A percentile compares a stretch with the other conserved stretches of the same genome.
phyloP scores from a whole-genome alignment of 2,888 invertebrate genomes.

The Brachyptera risi region DNA sequence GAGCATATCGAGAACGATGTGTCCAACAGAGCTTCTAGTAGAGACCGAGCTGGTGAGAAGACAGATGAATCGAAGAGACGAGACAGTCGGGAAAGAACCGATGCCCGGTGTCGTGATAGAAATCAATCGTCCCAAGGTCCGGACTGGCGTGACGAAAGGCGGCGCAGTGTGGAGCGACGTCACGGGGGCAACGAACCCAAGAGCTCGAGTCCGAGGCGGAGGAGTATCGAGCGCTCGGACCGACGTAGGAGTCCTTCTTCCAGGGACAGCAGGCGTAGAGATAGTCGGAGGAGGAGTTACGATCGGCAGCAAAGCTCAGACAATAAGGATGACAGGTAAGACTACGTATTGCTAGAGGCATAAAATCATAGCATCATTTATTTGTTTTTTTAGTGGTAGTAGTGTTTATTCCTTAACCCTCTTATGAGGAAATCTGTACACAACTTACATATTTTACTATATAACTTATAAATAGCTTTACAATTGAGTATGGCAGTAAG shows the following conservation, averaged over 20 bases:
- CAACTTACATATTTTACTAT: no score
- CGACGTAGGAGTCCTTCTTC: background rate
- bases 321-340: background rate
- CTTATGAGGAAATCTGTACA: no score
- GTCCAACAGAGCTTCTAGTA: background rate
- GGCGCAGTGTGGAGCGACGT: no score
- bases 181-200: background rate
- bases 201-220: conserved; percentile 2
- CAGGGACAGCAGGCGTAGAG: conserved; percentile 13
- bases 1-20: no score
- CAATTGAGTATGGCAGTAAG: no score
- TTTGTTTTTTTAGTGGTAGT: no score
- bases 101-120: background rate
- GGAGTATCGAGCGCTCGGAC: background rate
- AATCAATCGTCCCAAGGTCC: background rate
- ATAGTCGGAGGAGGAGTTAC: background rate
- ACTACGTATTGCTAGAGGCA: no score
- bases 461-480: no score
- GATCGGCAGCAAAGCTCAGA: conserved; percentile 18
- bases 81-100: conserved; percentile 2
- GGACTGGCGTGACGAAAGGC: no score
- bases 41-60: conserved; percentile 8
- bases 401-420: no score
- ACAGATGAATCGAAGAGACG: no score
- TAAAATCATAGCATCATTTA: no score